Percentiles rank a stretch among this genome's conserved stretches.
phyloP scores from a whole-genome alignment of 2,113 vertebrate genomes.

The Myrmecobius fasciatus region DNA sequence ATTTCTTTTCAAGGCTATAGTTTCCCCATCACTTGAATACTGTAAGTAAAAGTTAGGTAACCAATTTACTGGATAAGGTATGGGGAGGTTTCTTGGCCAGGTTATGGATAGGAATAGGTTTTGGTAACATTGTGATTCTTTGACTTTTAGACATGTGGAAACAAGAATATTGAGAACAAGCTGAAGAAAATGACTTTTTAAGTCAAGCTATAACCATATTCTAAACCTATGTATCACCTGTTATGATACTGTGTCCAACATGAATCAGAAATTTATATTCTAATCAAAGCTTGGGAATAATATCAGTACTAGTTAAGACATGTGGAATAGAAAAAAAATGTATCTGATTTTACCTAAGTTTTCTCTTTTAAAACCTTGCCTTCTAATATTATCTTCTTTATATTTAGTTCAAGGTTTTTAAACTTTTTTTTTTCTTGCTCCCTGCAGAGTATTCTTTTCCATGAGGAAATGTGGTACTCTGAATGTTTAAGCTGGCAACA shows the following conservation, averaged over 20 bases:
- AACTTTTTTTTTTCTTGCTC: background rate
- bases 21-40: background rate
- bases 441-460: background rate
- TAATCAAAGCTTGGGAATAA: background rate
- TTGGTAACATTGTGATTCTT: background rate
- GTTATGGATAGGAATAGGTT: background rate
- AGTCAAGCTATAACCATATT: background rate
- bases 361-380: background rate
- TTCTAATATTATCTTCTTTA: background rate
- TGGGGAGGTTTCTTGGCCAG: background rate
- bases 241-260: background rate
- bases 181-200: background rate
- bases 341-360: background rate
- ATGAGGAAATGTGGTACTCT: background rate
- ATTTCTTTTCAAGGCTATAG: background rate
- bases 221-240: background rate
- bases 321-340: background rate
- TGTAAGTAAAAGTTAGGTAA: background rate
- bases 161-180: background rate
- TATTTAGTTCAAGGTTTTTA: background rate
- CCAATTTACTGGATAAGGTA: background rate
- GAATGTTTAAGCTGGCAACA: background rate
- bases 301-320: background rate
- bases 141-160: background rate
- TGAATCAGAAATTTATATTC: background rate